Evolutionary conservation across 2,797 vertebrate species (phyloP), one percentile per base, ranked within the genome.

Genomic region (Danio tinwini): DNA sequence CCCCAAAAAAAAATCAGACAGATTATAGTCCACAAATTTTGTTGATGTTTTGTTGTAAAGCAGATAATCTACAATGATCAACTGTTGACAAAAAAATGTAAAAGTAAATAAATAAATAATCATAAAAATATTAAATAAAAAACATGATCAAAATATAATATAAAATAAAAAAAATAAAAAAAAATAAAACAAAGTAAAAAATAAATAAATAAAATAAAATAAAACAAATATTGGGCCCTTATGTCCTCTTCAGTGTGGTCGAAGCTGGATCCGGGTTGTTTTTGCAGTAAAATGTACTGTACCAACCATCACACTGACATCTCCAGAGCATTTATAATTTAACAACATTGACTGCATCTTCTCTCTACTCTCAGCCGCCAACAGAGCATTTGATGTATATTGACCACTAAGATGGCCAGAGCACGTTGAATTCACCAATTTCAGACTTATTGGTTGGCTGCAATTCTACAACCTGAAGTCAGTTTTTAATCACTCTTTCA

Each of bases 281-380:
- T 77, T 77, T 40, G 64, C 55, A 21, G n/a, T 68, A 11, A 59
- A 68, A 56, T 58, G n/a, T 59, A 70, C 52, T 59, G 13, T 40
- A 58, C 19, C 42, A 37, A 65, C 52, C 19, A 76, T 45, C 19
- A 67, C 21, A 45, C 76, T 69, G 53, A 75, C 64, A 69, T 77
- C 75, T 69, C n/a, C 3, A 17, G 7, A 40, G 47, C 45, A 78
- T 78, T 52, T 78, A 78, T 78, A 70, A 78, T 78, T 78, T n/a
- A 78, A 42, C 76, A 78, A 61, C 65, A 78, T 52, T 78, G 65
- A 78, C 65, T 78, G n/a, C 29, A 73, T 45, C 42, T 40, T 44
- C 40, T 29, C 11, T 69, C 65, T 69, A 70, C 55, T 78, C n/a
- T 52, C 76, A 10, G 12, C 47, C 49, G 58, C 62, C 69, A 73